Percentiles rank a stretch among this genome's conserved stretches.
Evolutionary conservation across 2,888 invertebrate species (phyloP).

Genomic region (Nymphalis polychloros): DNA sequence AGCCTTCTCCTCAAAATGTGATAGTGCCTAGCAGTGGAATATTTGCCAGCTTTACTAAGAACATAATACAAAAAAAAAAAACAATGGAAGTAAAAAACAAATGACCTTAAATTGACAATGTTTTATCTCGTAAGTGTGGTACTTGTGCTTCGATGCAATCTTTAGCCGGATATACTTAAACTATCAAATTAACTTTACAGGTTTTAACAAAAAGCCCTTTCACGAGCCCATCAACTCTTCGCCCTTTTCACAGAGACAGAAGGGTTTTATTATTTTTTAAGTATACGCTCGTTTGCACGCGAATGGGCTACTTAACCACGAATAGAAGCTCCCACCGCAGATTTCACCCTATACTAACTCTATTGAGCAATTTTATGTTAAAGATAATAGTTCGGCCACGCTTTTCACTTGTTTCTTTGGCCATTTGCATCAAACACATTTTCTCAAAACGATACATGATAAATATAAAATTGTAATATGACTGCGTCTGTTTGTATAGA

Average conservation of each 20-base stretch:
- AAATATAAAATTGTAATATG: no score
- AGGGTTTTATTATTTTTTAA: slow-evolving; percentile 80
- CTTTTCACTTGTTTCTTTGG: slow-evolving; percentile 70
- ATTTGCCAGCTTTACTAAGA: no score
- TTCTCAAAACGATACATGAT: slow-evolving; percentile 50
- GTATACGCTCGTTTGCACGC: slow-evolving; percentile 81
- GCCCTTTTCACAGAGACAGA: slow-evolving; percentile 56
- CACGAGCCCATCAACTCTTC: slow-evolving; percentile 34
- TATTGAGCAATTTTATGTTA: slow-evolving; percentile 71
- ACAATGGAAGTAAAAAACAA: neutral
- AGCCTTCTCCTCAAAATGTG: no score
- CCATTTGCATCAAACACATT: slow-evolving; percentile 12
- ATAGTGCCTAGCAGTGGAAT: no score
- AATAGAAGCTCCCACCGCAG: slow-evolving; percentile 63
- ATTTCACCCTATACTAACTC: slow-evolving; percentile 65
- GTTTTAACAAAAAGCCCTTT: slow-evolving; percentile 34
- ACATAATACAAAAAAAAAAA: no score
- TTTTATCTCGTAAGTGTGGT: neutral
- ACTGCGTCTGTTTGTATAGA: no score
- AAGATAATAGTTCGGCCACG: slow-evolving; percentile 75
- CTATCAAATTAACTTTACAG: slow-evolving; percentile 32
- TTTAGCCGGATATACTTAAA: slow-evolving; percentile 32
- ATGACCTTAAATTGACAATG: neutral
- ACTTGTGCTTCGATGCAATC: neutral
- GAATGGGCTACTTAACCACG: slow-evolving; percentile 83